phyloP scores from a whole-genome alignment of 2,113 vertebrate genomes.

The Hippocampus zosterae region DNA sequence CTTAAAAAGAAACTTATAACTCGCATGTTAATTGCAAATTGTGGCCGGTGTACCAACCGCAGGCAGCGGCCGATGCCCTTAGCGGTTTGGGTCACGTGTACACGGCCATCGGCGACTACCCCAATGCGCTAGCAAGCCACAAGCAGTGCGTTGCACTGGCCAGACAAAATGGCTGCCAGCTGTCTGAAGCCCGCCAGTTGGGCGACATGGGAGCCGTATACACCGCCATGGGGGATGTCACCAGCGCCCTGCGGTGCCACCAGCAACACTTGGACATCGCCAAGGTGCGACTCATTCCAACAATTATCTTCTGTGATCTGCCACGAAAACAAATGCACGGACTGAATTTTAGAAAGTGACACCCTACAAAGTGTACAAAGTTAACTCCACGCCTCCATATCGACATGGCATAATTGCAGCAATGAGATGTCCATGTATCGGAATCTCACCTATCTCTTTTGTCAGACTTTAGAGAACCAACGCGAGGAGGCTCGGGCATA shows the following conservation, averaged over 20 bases:
- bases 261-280: constrained; percentile 89
- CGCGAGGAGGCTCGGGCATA: constrained; percentile 92
- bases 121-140: constrained; percentile 91
- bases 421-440: neutral
- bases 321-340: neutral
- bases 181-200: constrained; percentile 89
- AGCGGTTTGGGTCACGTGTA: constrained; percentile 96
- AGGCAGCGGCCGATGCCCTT: constrained; percentile 91
- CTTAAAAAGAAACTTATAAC: no score
- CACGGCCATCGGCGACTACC: constrained; percentile 94
- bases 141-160: constrained; percentile 94
- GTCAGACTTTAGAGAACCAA: constrained; percentile 78
- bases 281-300: constrained; percentile 59
- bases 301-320: neutral
- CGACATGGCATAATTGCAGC: no score
- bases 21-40: neutral
- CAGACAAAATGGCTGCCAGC: constrained; percentile 86
- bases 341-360: neutral
- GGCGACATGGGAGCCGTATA: constrained; percentile 98
- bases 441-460: neutral
- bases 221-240: constrained; percentile 93
- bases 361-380: no score
- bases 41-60: constrained; percentile 20
- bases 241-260: constrained; percentile 88
- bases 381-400: no score